phyloP scores from a whole-genome alignment of 2,888 invertebrate genomes.

The Amiota minor region DNA sequence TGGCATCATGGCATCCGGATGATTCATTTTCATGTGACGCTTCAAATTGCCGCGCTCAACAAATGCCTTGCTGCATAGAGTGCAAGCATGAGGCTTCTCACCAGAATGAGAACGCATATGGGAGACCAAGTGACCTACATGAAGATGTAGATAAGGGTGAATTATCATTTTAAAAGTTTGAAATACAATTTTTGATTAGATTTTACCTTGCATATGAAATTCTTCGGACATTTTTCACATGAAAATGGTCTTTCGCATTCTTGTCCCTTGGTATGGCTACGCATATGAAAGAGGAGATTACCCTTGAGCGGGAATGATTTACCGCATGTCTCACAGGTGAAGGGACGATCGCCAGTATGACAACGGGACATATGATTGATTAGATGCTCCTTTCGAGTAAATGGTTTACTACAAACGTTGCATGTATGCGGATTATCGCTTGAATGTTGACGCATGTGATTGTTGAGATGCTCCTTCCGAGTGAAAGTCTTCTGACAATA shows the following conservation, averaged over 20 bases:
- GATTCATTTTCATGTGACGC: slow-evolving; percentile 83
- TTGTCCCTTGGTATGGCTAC: slow-evolving; percentile 86
- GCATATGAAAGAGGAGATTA: slow-evolving; percentile 88
- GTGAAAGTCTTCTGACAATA: slow-evolving; percentile 91
- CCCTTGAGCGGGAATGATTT: slow-evolving; percentile 90
- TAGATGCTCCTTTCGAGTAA: slow-evolving; percentile 89
- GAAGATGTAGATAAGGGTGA: too few relatives aligned
- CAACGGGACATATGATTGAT: slow-evolving; percentile 84
- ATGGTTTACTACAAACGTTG: slow-evolving; percentile 87
- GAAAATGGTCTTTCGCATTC: slow-evolving; percentile 81
- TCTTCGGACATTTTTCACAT: slow-evolving; percentile 88
- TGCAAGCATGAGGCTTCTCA: slow-evolving; percentile 77
- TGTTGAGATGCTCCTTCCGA: slow-evolving; percentile 87
- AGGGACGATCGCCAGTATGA: slow-evolving; percentile 86
- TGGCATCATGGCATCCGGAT: slow-evolving; percentile 75
- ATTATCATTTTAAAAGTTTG: too few relatives aligned
- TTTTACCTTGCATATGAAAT: slow-evolving; percentile 86
- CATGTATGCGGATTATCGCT: slow-evolving; percentile 91
- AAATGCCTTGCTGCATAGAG: slow-evolving; percentile 84
- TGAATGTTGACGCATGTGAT: slow-evolving; percentile 90
- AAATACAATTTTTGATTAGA: background rate
- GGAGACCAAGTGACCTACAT: slow-evolving; percentile 81
- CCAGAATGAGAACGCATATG: slow-evolving; percentile 86
- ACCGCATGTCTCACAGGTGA: slow-evolving; percentile 88
- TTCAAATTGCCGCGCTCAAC: slow-evolving; percentile 87